These are phyloP conservation scores for Agrenia bidenticulata DNA, from an alignment of 2,888 invertebrate genomes.

Conservation along the genomic window DNA sequence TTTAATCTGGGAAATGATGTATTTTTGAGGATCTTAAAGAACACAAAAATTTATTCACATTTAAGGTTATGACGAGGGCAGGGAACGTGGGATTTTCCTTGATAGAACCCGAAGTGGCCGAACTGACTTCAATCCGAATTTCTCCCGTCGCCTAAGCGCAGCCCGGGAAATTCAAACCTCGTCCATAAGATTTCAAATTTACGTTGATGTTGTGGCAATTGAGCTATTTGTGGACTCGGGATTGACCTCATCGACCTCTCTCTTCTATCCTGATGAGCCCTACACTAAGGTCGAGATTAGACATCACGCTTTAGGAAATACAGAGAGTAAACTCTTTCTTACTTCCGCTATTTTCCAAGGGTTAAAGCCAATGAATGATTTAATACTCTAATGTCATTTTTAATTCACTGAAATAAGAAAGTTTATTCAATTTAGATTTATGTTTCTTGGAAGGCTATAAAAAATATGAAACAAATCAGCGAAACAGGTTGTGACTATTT, in stretches of 20 bases:
- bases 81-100: slow-evolving; percentile 18
- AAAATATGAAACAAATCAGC: too few species aligned
- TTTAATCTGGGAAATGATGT: too few species aligned
- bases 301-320: slow-evolving; percentile 21
- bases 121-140: slow-evolving; percentile 23
- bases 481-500: too few species aligned
- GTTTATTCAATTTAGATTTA: too few species aligned
- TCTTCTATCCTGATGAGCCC: slow-evolving; percentile 40
- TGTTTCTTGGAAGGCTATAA: too few species aligned
- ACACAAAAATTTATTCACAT: background rate
- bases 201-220: slow-evolving; percentile 38
- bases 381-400: background rate
- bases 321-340: slow-evolving; percentile 13
- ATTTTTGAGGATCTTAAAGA: too few species aligned
- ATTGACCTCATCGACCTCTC: slow-evolving; percentile 35
- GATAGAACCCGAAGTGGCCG: slow-evolving; percentile 38
- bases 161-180: slow-evolving; percentile 15
- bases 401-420: too few species aligned
- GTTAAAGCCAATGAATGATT: slow-evolving; percentile 2
- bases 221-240: slow-evolving; percentile 49
- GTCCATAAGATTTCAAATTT: slow-evolving; percentile 33
- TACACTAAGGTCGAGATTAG: slow-evolving; percentile 22
- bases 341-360: slow-evolving; percentile 13
- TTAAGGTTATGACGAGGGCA: slow-evolving; percentile 16
- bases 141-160: slow-evolving; percentile 16